These are phyloP conservation scores for Calidris pugnax DNA, from an alignment of 2,113 vertebrate species.

Conservation along the genomic window DNA sequence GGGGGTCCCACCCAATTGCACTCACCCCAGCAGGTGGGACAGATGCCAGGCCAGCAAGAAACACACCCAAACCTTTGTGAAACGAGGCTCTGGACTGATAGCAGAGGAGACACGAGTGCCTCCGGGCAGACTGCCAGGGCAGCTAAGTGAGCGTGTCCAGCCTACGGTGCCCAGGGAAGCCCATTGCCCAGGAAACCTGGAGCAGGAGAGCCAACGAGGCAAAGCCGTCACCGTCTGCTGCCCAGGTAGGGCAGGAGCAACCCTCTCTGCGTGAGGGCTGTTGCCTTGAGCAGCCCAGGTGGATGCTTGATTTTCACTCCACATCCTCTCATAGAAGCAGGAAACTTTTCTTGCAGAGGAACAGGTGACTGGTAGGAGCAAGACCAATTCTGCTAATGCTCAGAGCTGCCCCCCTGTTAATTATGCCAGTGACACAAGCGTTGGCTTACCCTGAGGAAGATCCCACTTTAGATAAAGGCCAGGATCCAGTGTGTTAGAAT, in stretches of 20 bases:
- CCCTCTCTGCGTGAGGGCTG: background rate
- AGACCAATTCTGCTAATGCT: background rate
- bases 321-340: background rate
- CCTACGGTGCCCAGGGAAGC: fast-evolving
- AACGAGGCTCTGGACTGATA: fast-evolving
- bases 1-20: background rate
- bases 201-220: background rate
- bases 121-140: background rate
- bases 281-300: background rate
- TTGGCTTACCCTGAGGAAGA: background rate
- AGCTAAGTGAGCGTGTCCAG: background rate
- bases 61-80: background rate
- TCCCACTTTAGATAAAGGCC: background rate
- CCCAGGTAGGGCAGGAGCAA: background rate
- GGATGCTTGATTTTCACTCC: background rate
- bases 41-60: background rate
- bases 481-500: background rate
- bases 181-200: background rate
- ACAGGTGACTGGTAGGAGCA: background rate
- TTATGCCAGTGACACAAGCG: background rate
- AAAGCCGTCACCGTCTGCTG: background rate
- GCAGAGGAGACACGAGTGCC: background rate
- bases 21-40: background rate
- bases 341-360: background rate
- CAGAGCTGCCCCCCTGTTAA: background rate